Conservation (phyloP, 2,888 invertebrate species). For the Drymonia ruficornis region DNA sequence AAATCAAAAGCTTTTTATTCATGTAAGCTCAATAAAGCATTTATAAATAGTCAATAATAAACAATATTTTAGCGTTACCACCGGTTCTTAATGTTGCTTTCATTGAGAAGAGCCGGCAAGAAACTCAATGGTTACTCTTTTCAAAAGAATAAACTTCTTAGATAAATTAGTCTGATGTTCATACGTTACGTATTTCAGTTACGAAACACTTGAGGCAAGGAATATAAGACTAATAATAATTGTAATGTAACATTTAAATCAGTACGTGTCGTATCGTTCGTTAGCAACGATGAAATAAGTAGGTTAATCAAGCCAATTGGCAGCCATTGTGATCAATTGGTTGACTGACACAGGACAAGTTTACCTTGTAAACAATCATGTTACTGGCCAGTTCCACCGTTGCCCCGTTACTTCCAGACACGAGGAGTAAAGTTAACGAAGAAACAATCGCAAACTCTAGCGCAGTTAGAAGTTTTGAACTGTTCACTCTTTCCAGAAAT, state of each 20-base stretch:
- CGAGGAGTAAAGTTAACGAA: not conserved
- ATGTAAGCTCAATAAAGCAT: too few species aligned
- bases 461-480: not conserved
- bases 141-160: too few species aligned
- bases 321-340: constrained; percentile 56
- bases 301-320: constrained; percentile 51
- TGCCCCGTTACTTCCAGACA: constrained; percentile 9
- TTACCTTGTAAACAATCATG: constrained; percentile 40
- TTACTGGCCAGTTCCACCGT: constrained; percentile 3
- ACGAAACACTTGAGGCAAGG: constrained; percentile 3
- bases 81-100: too few species aligned
- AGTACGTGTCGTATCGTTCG: constrained; percentile 16
- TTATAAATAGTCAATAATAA: too few species aligned
- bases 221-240: not conserved
- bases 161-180: too few species aligned
- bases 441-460: not conserved
- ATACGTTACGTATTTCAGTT: too few species aligned
- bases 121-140: too few species aligned
- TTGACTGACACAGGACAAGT: constrained; percentile 36
- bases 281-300: constrained; percentile 5
- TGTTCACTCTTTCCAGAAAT: not conserved
- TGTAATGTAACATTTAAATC: constrained; percentile 18
- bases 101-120: too few species aligned
- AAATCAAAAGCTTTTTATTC: too few species aligned
- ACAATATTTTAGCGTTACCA: too few species aligned